Conservation (phyloP, 2,888 invertebrate species). For the Sinopyrophorus schimmeli region DNA sequence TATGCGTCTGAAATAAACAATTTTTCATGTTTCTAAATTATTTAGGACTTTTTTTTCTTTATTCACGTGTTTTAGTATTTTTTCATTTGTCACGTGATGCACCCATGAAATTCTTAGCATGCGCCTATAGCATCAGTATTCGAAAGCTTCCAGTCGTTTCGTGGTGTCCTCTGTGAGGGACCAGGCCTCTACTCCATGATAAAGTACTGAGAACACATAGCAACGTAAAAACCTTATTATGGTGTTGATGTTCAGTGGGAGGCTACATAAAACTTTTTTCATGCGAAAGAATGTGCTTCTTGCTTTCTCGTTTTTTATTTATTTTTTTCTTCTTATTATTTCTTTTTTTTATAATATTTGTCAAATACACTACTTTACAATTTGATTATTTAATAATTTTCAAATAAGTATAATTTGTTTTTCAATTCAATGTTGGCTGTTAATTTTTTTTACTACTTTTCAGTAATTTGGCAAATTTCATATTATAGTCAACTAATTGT, state of each 20-base stretch:
- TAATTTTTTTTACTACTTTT: too few species aligned
- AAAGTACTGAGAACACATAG: slow-evolving; percentile 3
- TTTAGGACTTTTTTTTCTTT: too few species aligned
- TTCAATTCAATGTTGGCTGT: too few species aligned
- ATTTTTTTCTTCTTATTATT: not conserved
- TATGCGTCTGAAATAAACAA: too few species aligned
- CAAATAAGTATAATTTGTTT: too few species aligned
- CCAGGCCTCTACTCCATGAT: slow-evolving; percentile 4
- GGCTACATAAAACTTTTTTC: not conserved
- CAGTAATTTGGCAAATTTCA: too few species aligned
- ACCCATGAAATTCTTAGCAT: not conserved
- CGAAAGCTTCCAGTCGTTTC: not conserved
- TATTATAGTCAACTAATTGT: too few species aligned
- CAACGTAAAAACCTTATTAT: slow-evolving; percentile 5
- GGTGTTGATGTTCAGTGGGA: not conserved
- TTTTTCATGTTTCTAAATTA: too few species aligned
- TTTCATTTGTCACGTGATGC: not conserved
- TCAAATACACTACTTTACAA: too few species aligned
- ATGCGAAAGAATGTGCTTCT: not conserved
- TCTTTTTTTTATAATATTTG: too few species aligned
- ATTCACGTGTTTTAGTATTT: too few species aligned
- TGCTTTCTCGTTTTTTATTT: not conserved
- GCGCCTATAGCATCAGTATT: not conserved
- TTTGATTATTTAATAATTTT: too few species aligned
- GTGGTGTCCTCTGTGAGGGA: not conserved